These are phyloP conservation scores for Mystacides longicornis DNA, from an alignment of 2,888 invertebrate genomes.

Conservation along the genomic window DNA sequence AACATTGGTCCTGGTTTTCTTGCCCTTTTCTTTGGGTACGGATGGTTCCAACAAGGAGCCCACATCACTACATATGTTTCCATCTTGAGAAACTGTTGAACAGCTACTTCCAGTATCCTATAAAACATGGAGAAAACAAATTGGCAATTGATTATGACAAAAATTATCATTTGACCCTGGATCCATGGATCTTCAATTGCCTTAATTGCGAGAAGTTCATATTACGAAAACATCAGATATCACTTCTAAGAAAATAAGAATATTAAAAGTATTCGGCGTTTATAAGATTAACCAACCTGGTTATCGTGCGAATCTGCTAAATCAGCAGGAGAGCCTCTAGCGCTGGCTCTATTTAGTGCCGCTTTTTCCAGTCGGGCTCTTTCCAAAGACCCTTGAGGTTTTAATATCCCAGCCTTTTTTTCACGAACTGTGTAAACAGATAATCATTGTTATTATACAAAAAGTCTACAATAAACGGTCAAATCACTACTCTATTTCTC, in stretches of 20 bases:
- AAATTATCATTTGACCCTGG: too few relatives aligned
- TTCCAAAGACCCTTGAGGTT: slow-evolving; percentile 64
- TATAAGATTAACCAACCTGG: slow-evolving; percentile 14
- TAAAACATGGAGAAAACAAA: too few relatives aligned
- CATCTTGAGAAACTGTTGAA: slow-evolving; percentile 27
- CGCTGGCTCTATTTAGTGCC: slow-evolving; percentile 6
- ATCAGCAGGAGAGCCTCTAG: background rate
- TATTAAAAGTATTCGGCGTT: too few relatives aligned
- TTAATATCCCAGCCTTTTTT: slow-evolving; percentile 58
- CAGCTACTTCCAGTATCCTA: slow-evolving; percentile 25
- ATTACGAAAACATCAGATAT: too few relatives aligned
- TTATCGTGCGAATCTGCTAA: slow-evolving; percentile 25
- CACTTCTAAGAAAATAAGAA: too few relatives aligned
- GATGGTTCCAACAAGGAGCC: slow-evolving; percentile 22
- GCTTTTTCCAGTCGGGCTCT: slow-evolving; percentile 54
- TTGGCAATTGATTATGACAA: too few relatives aligned
- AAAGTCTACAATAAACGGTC: too few relatives aligned
- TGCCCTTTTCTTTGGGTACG: slow-evolving; percentile 31
- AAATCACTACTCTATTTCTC: too few relatives aligned
- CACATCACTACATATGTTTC: slow-evolving; percentile 24
- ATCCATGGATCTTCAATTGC: too few relatives aligned
- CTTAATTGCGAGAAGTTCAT: too few relatives aligned
- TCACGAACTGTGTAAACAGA: slow-evolving; percentile 14
- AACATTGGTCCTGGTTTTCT: slow-evolving; percentile 63
- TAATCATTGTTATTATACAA: too few relatives aligned